phyloP scores from a whole-genome alignment of 2,888 invertebrate species.

The Nowickia ferox region DNA sequence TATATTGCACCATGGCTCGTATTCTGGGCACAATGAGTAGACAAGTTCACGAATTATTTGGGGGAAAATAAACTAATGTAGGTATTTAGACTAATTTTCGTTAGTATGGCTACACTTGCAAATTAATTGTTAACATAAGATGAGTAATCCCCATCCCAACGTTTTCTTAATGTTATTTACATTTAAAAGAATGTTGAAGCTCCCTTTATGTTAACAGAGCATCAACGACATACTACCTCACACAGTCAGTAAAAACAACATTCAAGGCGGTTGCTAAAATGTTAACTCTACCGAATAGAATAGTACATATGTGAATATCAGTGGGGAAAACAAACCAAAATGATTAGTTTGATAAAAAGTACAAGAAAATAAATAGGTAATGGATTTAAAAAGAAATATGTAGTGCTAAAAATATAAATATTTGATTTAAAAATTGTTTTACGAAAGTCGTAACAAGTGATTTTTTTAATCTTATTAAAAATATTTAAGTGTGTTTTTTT shows the following conservation, averaged over 20 bases:
- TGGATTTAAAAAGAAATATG: background rate
- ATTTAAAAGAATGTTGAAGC: conserved; percentile 35
- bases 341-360: conserved; percentile 54
- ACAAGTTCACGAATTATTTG: no score
- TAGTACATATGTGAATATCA: conserved; percentile 56
- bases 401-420: background rate
- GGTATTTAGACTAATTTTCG: background rate
- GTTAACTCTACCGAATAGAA: conserved; percentile 65
- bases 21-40: no score
- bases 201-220: conserved; percentile 45
- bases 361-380: background rate
- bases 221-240: conserved; percentile 32
- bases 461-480: conserved; percentile 21
- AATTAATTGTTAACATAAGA: background rate
- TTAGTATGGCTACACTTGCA: background rate
- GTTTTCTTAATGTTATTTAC: conserved; percentile 36
- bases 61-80: no score
- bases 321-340: conserved; percentile 72
- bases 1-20: no score
- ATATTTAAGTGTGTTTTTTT: conserved; percentile 53
- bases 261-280: conserved; percentile 72
- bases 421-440: background rate
- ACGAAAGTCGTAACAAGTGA: conserved; percentile 45
- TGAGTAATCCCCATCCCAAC: conserved; percentile 29
- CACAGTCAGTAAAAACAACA: conserved; percentile 58